Percentiles rank a stretch among this genome's conserved stretches.
These are phyloP conservation scores for Brenthis ino DNA, from an alignment of 2,888 invertebrate genomes.

Conservation along the genomic window DNA sequence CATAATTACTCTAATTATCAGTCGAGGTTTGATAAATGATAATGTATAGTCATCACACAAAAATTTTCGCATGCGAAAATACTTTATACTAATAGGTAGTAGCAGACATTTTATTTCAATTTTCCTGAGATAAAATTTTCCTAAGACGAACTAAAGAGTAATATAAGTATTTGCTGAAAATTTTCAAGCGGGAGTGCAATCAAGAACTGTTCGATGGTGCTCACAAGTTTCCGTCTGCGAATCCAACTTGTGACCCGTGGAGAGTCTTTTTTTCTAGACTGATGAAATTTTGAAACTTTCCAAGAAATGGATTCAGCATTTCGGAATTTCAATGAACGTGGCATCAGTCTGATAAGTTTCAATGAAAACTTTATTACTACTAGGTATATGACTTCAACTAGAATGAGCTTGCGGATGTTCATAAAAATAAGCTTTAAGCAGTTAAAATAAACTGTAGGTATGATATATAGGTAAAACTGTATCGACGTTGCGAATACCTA, in stretches of 20 bases:
- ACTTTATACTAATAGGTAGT: constrained; percentile 15
- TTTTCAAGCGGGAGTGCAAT: constrained; percentile 67
- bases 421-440: too few species aligned
- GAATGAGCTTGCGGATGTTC: too few species aligned
- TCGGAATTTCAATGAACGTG: constrained; percentile 25
- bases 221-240: constrained; percentile 58
- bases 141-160: constrained; percentile 32
- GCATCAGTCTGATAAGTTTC: background rate
- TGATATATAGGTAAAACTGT: too few species aligned
- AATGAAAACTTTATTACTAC: background rate
- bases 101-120: constrained; percentile 35
- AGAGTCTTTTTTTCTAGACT: constrained; percentile 59
- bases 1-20: too few species aligned
- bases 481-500: too few species aligned
- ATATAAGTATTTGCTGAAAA: constrained; percentile 63
- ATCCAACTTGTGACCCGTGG: constrained; percentile 63
- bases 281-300: constrained; percentile 71
- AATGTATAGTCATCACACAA: background rate
- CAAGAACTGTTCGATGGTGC: constrained; percentile 65
- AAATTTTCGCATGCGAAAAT: background rate
- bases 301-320: constrained; percentile 56
- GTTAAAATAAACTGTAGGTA: too few species aligned
- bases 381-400: too few species aligned
- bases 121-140: constrained; percentile 31
- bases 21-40: too few species aligned